Evolutionary conservation across 2,797 vertebrate species (phyloP).

Genomic region (Scarus forsteni): DNA sequence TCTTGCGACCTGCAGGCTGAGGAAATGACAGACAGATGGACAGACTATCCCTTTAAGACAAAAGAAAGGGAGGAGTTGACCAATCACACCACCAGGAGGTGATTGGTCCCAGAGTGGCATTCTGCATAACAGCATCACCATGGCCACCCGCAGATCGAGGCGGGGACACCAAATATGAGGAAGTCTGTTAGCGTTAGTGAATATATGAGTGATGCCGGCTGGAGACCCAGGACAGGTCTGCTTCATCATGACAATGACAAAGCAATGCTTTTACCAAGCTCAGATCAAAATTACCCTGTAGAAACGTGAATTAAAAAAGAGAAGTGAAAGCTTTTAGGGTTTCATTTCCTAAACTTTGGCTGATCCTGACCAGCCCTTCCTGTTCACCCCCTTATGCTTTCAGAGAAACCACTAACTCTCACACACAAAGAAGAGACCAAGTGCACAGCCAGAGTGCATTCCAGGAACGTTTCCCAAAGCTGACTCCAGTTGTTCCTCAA

Average conservation of each 20-base stretch:
- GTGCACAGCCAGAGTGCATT: conserved; percentile 14
- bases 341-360: not conserved
- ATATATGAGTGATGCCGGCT: conserved; percentile 9
- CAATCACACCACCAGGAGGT: conserved; percentile 83
- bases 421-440: not conserved
- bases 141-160: conserved; percentile 33
- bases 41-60: conserved; percentile 82
- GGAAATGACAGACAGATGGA: conserved; percentile 19
- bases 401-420: not conserved
- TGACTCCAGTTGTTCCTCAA: conserved; percentile 18
- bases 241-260: not conserved
- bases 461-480: conserved; percentile 31
- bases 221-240: conserved; percentile 18
- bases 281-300: not conserved
- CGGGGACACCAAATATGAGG: conserved; percentile 30
- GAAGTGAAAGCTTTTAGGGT: not conserved
- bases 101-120: conserved; percentile 75
- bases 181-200: conserved; percentile 31
- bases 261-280: conserved; percentile 7
- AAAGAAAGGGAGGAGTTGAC: conserved; percentile 79
- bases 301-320: not conserved
- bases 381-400: not conserved
- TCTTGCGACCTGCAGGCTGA: conserved; percentile 37
- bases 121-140: conserved; percentile 67
- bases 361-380: not conserved